Evolutionary conservation across 1,140 invertebrate genomes (phyloP).

Genomic region (Lepidurus arcticus): DNA sequence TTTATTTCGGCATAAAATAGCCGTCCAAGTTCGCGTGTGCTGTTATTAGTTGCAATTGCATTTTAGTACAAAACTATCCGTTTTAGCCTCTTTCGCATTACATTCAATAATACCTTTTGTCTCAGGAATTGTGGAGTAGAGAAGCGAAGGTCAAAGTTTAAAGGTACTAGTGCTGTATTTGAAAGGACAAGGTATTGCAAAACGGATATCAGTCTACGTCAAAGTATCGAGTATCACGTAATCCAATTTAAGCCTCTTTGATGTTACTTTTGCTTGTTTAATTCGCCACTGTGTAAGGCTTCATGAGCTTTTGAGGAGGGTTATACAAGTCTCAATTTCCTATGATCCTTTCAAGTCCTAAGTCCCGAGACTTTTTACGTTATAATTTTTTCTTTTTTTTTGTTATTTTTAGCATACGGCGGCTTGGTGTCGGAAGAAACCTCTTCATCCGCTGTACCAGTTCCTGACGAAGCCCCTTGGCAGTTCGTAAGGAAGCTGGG

Average conservation of each 20-base stretch:
- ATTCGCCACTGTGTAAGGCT: constrained; percentile 16
- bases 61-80: too few species aligned
- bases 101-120: too few species aligned
- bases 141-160: too few species aligned
- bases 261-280: constrained; percentile 19
- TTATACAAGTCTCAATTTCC: neutral
- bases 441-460: constrained; percentile 9
- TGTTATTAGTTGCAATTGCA: too few species aligned
- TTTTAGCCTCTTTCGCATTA: too few species aligned
- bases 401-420: constrained; percentile 9
- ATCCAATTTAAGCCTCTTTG: constrained; percentile 19
- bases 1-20: too few species aligned
- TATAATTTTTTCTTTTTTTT: neutral
- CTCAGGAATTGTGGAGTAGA: too few species aligned
- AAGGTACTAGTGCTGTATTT: neutral
- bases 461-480: constrained; percentile 16
- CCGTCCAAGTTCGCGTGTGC: too few species aligned
- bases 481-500: neutral
- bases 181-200: neutral
- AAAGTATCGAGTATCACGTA: neutral
- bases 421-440: neutral
- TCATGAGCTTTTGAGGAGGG: neutral
- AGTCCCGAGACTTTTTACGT: neutral
- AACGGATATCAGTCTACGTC: neutral
- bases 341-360: neutral